Evolutionary conservation across 2,888 invertebrate species (phyloP), one percentile per base, ranked within the genome.

Genomic region (Endotricha flammealis): DNA sequence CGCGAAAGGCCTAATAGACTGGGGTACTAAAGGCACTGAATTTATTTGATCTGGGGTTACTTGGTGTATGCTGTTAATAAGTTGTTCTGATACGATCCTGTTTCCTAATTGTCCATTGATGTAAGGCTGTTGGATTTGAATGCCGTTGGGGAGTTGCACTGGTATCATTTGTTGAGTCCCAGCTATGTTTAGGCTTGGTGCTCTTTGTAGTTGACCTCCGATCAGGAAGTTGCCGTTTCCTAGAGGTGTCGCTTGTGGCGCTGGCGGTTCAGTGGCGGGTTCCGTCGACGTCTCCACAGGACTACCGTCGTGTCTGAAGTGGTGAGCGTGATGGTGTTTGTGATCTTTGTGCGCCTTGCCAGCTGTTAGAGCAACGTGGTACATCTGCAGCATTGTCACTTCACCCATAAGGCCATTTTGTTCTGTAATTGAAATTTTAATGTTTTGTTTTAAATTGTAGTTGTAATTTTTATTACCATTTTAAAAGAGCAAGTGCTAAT

Each of bases 271-370:
- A 0, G 90, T 86, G 1, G 87, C 87, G 0, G 89, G 82, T 27
- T 91, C 89, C 0, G 91, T 86, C 5, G 91, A 75, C 2, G 90
- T 87, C 6, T 90, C 90, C 8, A 91, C 69, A 9, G 89, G 88
- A 9, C 82, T 86, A 0, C 93, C 93, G 45, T 93, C 91, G 61
- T 93, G 93, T 55, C 91, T 92, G 60, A 91, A 93, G 56, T 92
- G 92, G 64, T 94, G 94, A 0, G 90, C 94, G 72, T 95, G 95
- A 64, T 95, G 95, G 61, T 95, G 95, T 61, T 95, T 95, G 74
- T 95, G 95, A 60, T 95, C 94, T 47, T 91, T 92, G 76, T 95
- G 95, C 0, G 95, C 95, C 71, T 95, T 95, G 0, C 95, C 95
- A 1, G 95, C 95, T 2, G 93, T 93, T 39, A 95, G 64, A 0